These are phyloP conservation scores for Ectropis crepuscularia DNA, from an alignment of 2,888 invertebrate species.

Conservation along the genomic window DNA sequence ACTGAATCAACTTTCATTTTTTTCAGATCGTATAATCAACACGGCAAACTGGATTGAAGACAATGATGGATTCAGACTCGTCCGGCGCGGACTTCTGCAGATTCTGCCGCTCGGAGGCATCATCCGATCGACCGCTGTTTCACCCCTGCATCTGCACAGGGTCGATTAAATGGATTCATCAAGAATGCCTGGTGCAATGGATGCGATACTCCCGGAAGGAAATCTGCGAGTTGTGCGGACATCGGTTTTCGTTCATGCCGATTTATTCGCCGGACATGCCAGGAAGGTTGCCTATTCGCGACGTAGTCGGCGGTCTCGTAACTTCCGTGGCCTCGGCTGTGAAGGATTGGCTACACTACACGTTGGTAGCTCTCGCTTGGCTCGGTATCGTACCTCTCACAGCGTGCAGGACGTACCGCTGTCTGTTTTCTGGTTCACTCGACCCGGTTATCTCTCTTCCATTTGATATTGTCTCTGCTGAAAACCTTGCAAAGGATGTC, in stretches of 20 bases:
- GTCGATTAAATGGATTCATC: conserved; percentile 99
- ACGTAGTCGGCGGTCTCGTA: conserved; percentile 95
- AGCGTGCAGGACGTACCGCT: conserved; percentile 97
- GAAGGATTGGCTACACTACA: conserved; percentile 98
- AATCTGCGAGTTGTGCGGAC: conserved; percentile 98
- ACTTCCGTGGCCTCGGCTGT: conserved; percentile 96
- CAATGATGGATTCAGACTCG: conserved; percentile 79
- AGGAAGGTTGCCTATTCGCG: conserved; percentile 95
- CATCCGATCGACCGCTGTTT: conserved; percentile 95
- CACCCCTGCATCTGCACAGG: conserved; percentile 99
- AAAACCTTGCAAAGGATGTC: conserved; percentile 96
- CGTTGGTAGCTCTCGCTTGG: conserved; percentile 98
- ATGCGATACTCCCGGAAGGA: conserved; percentile 99
- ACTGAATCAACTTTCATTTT: conserved; percentile 47
- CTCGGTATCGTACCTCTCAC: conserved; percentile 97
- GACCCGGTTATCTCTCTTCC: conserved; percentile 94
- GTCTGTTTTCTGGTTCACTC: conserved; percentile 95
- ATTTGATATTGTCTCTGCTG: conserved; percentile 96
- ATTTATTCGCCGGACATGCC: conserved; percentile 99
- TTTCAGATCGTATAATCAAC: conserved; percentile 68
- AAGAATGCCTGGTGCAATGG: conserved; percentile 99
- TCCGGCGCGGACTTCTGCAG: conserved; percentile 96
- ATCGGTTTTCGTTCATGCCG: conserved; percentile 98
- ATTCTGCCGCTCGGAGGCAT: conserved; percentile 98
- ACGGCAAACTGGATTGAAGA: conserved; percentile 76